phyloP scores from a whole-genome alignment of 2,113 vertebrate species.

The Sardina pilchardus region DNA sequence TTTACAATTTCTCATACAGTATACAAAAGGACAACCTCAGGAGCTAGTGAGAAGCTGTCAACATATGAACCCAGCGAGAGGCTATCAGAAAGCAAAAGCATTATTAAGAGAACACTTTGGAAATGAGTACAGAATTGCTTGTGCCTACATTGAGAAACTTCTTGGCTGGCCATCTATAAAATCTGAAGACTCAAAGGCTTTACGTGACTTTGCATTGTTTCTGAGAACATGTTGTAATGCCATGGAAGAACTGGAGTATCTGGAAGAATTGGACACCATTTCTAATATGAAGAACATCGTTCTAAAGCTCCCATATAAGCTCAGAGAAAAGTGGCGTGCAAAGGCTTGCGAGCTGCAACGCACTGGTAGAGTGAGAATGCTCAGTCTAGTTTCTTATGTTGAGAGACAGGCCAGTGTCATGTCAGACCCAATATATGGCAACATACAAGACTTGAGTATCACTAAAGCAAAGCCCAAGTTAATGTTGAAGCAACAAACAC shows the following conservation, averaged over 20 bases:
- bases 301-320: conserved; percentile 26
- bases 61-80: no score
- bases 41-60: no score
- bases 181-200: conserved; percentile 29
- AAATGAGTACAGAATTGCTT: no score
- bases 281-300: conserved; percentile 10
- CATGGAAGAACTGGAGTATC: conserved; percentile 18
- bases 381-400: conserved; percentile 13
- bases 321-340: conserved; percentile 23
- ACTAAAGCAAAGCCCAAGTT: no score
- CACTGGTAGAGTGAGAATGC: neutral
- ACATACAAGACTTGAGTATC: conserved; percentile 20
- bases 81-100: no score
- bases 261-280: conserved; percentile 24
- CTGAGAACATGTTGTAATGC: conserved; percentile 20
- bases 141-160: conserved; percentile 17
- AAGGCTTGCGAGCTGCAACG: conserved; percentile 14
- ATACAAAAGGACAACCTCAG: no score
- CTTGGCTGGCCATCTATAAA: conserved; percentile 28
- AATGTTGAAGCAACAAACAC: no score
- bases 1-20: no score
- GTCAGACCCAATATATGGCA: conserved; percentile 18
- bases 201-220: conserved; percentile 23
- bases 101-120: no score
- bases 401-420: conserved; percentile 25